phyloP scores from a whole-genome alignment of 2,113 vertebrate species.

The Percina caprodes region DNA sequence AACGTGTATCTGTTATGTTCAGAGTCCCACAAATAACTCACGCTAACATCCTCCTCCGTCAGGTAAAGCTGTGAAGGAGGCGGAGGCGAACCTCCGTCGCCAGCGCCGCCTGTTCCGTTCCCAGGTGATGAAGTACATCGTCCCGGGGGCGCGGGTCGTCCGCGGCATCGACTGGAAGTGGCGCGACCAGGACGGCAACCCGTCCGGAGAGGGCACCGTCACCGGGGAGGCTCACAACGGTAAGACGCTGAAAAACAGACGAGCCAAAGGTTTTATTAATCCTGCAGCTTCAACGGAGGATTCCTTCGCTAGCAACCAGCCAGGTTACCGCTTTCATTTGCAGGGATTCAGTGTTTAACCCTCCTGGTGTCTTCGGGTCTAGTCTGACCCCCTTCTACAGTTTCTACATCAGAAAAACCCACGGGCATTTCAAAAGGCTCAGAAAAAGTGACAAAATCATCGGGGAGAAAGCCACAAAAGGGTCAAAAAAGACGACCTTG shows the following conservation, averaged over 20 bases:
- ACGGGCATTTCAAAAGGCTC: too few relatives aligned
- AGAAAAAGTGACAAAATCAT: too few relatives aligned
- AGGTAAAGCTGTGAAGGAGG: constrained; percentile 99
- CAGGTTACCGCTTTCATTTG: neutral
- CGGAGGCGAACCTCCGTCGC: constrained; percentile 96
- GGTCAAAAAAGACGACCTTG: too few relatives aligned
- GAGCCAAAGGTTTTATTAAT: neutral
- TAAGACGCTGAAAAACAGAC: constrained; percentile 67
- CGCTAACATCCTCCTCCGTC: neutral
- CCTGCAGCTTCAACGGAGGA: neutral
- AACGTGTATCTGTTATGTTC: too few relatives aligned
- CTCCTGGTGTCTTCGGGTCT: too few relatives aligned
- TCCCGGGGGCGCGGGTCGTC: constrained; percentile 96
- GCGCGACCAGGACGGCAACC: constrained; percentile 97
- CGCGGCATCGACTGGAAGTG: constrained; percentile 99
- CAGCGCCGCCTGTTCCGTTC: constrained; percentile 96
- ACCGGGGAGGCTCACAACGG: constrained; percentile 98
- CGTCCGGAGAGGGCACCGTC: constrained; percentile 94
- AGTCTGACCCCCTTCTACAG: too few relatives aligned
- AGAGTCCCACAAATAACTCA: too few relatives aligned
- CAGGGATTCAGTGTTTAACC: neutral
- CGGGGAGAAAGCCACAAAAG: too few relatives aligned
- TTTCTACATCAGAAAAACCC: too few relatives aligned
- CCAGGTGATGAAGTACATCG: constrained; percentile 98
- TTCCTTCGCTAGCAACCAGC: neutral